Evolutionary conservation across 1,140 invertebrate genomes (phyloP).

Genomic region (Homalodisca vitripennis): DNA sequence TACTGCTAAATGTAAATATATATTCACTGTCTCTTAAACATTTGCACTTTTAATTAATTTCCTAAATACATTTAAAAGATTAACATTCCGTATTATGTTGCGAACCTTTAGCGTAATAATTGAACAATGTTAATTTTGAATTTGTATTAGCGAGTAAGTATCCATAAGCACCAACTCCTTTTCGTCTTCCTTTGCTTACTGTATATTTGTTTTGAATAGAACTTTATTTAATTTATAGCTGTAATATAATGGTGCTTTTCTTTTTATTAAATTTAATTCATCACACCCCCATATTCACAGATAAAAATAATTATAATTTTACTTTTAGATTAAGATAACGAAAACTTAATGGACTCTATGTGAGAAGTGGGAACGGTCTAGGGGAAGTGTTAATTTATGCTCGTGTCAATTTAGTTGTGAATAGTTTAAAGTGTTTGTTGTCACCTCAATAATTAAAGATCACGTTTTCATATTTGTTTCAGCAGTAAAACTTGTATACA

Average conservation of each 20-base stretch:
- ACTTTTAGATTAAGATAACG: slow-evolving; percentile 27
- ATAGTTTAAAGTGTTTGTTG: no score
- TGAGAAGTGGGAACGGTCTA: neutral
- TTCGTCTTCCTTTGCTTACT: slow-evolving; percentile 3
- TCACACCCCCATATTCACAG: slow-evolving; percentile 14
- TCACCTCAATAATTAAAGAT: no score
- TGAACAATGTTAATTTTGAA: no score
- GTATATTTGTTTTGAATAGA: neutral
- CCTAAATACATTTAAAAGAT: neutral
- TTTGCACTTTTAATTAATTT: slow-evolving; percentile 19
- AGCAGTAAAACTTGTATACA: no score
- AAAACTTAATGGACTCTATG: slow-evolving; percentile 1
- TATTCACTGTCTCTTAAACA: slow-evolving; percentile 24
- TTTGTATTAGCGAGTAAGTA: no score
- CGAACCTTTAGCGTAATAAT: no score
- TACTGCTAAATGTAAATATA: slow-evolving; percentile 23
- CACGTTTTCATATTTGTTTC: no score
- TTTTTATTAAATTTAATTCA: neutral
- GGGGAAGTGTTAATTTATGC: slow-evolving; percentile 8
- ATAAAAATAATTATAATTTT: slow-evolving; percentile 26
- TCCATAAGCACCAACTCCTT: neutral
- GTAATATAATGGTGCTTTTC: slow-evolving; percentile 30
- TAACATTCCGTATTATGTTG: no score
- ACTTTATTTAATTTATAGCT: slow-evolving; percentile 13
- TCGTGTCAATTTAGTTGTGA: no score